Conservation (phyloP, 2,113 vertebrate species). For the Notiomystis cincta region DNA sequence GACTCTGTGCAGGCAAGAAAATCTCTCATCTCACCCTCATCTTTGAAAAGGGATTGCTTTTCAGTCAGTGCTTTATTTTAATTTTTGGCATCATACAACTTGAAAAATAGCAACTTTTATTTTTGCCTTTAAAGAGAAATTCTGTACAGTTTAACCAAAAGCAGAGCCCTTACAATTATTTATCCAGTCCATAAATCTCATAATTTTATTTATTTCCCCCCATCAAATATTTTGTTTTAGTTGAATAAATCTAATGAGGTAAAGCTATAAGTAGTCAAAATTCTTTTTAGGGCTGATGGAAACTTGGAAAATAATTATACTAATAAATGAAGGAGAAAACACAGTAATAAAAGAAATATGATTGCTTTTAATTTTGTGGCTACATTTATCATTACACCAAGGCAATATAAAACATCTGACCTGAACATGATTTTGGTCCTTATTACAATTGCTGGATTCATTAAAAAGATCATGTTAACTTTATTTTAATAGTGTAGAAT, state of each 20-base stretch:
- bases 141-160: background rate
- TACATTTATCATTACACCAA: background rate
- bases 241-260: background rate
- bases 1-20: rapidly evolving
- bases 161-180: background rate
- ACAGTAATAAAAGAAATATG: background rate
- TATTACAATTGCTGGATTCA: background rate
- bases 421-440: background rate
- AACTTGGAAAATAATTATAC: background rate
- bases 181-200: background rate
- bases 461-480: background rate
- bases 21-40: background rate
- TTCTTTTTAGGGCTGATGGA: background rate
- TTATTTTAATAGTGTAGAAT: background rate
- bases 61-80: background rate
- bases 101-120: background rate
- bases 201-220: rapidly evolving
- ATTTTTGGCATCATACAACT: background rate
- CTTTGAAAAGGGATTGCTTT: background rate
- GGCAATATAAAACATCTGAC: background rate
- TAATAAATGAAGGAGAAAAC: background rate
- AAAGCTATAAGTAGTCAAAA: background rate
- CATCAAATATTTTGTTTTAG: background rate
- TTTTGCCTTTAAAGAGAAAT: background rate
- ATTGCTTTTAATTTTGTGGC: background rate